Base-by-base conservation (phyloP, 2,888 invertebrate genomes). In the Orchestes rusci region DNA sequence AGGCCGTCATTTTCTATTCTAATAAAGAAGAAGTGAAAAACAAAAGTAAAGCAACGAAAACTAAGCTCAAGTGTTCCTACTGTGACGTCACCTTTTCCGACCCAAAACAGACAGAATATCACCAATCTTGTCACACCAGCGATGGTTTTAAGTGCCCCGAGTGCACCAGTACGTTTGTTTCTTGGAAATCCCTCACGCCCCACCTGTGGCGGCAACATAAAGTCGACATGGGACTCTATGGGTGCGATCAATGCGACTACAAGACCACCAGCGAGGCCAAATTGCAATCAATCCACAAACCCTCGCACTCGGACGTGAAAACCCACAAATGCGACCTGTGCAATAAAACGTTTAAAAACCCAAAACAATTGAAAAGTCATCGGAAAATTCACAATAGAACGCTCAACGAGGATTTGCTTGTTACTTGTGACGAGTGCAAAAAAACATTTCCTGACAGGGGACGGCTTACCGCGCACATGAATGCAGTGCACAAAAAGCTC, bases 121-220 rank as follows among this genome's bases (percentile, higher is more conserved):
- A 86, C 60, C 67, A 74, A 28, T 73, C 72, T 56, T 83, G 81
- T 56, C 84, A 54, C 31, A 17, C 16, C 17, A 55, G 84, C 57
- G 53, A 53, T 28, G 60, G 60, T 18, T 75, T 71, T 56, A 69
- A 70, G 18, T 89, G 89, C 65, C 76, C 76, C 0, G 82, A 85
- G 60, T 89, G 89, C 63, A n/a, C n/a, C n/a, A n/a, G n/a, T n/a
- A n/a, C n/a, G n/a, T n/a, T n/a, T n/a, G n/a, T n/a, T n/a, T n/a
- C 73, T 5, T 84, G 85, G 73, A 79, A 80, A 54, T 72, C 75
- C 0, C 61, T 88, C n/a, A 81, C 84, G 48, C 77, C 81, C 2
- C 91, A 91, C 62, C 69, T 90, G 34, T 91, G 90, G 90, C 75
- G 82, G 37, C 60, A 69, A 0, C 90, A 91, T 62, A 72, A 75